These are phyloP conservation scores for Psittacara wagleri DNA, from an alignment of 2,113 vertebrate species.

Conservation along the genomic window DNA sequence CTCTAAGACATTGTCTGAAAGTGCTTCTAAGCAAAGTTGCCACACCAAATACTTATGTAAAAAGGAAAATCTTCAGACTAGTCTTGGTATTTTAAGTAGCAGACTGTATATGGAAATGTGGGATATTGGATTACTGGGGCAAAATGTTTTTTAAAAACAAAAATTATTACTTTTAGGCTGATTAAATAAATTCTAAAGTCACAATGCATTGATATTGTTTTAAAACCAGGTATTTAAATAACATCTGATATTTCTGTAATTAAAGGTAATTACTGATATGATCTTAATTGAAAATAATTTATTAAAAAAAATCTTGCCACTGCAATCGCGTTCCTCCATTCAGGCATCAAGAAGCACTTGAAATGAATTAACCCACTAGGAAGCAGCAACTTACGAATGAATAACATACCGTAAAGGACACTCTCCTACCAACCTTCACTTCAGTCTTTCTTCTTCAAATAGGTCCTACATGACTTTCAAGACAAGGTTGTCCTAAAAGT, in stretches of 20 bases:
- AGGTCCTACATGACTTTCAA: neutral
- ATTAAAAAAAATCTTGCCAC: neutral
- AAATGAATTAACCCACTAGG: neutral
- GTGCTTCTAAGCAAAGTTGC: neutral
- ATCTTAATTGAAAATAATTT: conserved; percentile 17
- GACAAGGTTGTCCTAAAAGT: neutral
- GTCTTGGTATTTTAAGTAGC: neutral
- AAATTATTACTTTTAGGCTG: neutral
- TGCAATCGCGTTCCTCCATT: neutral
- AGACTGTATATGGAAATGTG: neutral
- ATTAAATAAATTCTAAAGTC: neutral
- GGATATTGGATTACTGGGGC: neutral
- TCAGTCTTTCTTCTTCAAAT: neutral
- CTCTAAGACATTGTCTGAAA: neutral
- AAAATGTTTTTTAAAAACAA: neutral
- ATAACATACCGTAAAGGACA: neutral
- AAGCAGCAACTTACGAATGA: neutral
- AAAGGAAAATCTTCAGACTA: neutral
- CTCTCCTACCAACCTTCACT: neutral
- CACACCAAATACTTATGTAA: neutral
- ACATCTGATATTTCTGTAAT: neutral
- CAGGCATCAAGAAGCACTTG: neutral
- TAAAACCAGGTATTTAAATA: neutral
- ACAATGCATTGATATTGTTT: neutral
- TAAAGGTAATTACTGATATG: neutral